Evolutionary conservation across 1,140 invertebrate species (phyloP), one percentile per base, ranked within the genome.

Genomic region (Drosophila guanche): DNA sequence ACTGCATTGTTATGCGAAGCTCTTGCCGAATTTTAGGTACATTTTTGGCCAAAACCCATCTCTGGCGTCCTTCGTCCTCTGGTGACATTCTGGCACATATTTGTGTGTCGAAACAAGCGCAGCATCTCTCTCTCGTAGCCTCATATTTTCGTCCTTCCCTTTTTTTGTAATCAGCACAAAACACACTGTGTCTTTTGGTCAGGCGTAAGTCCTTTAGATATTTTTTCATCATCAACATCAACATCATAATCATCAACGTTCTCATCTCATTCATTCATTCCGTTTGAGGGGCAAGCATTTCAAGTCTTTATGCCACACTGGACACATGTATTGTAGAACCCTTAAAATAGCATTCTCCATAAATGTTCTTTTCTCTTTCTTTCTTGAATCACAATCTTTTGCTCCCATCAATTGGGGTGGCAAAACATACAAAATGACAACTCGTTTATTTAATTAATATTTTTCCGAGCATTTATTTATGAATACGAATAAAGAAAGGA

Each of bases 121-220:
- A 10, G 4, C 33, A 37, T 37, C 42, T 45, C 14, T n/a, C 14
- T 12, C 10, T 12, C 29, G 16, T 20, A 20, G 16, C 8, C 2
- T 33, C 29, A 20, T 33, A 1, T 33, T 37, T 12, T 37, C 7
- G 33, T 33, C 60, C 16, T 52, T 62, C 16, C 61, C 40, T 29
- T 55, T 47, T 42, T 45, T 66, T 68, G 65, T 55, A 67, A 68
- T 67, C 50, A 37, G 27, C 61, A 55, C 8, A 12, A 46, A 66
- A 43, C 50, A 67, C 65, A 16, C 33, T 4, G 33, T 12, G 23
- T 67, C 55, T 55, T 55, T 67, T 68, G 65, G n/a, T 68, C 65
- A 68, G 65, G 62, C 65, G 65, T 68, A 68, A 68, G 50, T 68
- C 65, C 65, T 68, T 68, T 8, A 47, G 62, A 68, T 68, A 67